Conservation (phyloP, 1,140 invertebrate species). For the Bombus fervidus region DNA sequence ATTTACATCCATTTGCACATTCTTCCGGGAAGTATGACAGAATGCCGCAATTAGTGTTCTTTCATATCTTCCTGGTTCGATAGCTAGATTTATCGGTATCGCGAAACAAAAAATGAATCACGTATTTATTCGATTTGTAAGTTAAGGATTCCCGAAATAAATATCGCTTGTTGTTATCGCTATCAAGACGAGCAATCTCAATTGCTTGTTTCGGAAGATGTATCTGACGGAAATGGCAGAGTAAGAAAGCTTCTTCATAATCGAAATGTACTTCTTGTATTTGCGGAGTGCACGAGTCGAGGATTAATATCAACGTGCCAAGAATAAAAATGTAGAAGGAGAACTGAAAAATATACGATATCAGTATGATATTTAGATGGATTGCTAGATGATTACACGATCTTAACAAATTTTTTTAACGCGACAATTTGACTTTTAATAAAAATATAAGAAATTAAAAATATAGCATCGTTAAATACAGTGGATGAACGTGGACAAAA, state of each 20-base stretch:
- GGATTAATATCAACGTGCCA: slow-evolving; percentile 55
- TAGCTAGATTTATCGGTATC: not conserved
- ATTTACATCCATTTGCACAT: slow-evolving; percentile 34
- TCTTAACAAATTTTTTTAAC: not conserved
- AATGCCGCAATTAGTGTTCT: not conserved
- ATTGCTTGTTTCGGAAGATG: slow-evolving; percentile 54
- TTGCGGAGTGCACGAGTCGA: slow-evolving; percentile 44
- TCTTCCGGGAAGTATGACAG: not conserved
- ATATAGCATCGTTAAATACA: not conserved
- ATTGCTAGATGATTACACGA: too few relatives aligned
- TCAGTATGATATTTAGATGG: not conserved
- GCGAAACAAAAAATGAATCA: slow-evolving; percentile 51
- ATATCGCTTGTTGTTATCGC: not conserved
- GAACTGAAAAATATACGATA: slow-evolving; percentile 57
- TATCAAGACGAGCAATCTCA: slow-evolving; percentile 10
- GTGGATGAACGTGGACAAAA: slow-evolving; percentile 62
- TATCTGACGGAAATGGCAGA: slow-evolving; percentile 51
- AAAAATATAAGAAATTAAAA: not conserved
- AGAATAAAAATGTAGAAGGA: slow-evolving; percentile 52
- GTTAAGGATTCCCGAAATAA: not conserved
- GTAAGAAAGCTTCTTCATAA: not conserved
- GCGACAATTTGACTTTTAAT: too few relatives aligned
- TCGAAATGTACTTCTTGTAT: not conserved
- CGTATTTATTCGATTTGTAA: slow-evolving; percentile 11
- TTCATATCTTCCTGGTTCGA: not conserved